Evolutionary conservation across 2,113 vertebrate species (phyloP).

Genomic region (Gymnorhina tibicen): DNA sequence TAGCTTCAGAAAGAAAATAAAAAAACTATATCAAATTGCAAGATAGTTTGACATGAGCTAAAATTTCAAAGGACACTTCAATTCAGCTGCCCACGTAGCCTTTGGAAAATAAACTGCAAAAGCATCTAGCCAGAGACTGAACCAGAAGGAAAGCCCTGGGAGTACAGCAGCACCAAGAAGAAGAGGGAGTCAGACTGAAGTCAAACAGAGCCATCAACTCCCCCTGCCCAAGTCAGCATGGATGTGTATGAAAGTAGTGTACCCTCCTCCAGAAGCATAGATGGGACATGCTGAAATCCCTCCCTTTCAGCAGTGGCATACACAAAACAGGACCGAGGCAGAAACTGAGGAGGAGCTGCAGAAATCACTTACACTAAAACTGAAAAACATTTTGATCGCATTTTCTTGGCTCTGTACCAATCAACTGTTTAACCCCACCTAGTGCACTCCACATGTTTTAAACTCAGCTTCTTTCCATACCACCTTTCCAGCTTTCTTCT

Average conservation of each 20-base stretch:
- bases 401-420: not conserved
- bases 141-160: not conserved
- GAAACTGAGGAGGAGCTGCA: not conserved
- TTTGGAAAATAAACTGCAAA: not conserved
- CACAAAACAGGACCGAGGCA: not conserved
- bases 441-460: not conserved
- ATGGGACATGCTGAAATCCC: not conserved
- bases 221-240: not conserved
- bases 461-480: not conserved
- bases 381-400: not conserved
- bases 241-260: fast-evolving
- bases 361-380: not conserved
- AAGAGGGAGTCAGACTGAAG: not conserved
- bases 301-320: not conserved
- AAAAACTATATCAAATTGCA: not conserved
- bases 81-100: not conserved
- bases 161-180: not conserved
- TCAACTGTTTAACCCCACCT: not conserved
- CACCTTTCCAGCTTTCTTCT: not conserved
- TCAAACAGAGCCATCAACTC: not conserved
- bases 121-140: not conserved
- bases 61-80: not conserved
- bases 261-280: not conserved
- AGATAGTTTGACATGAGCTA: not conserved
- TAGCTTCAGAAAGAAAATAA: not conserved